Evolutionary conservation across 2,888 invertebrate genomes (phyloP), one percentile per base, ranked within the genome.

Genomic region (Vesta saturnalis): DNA sequence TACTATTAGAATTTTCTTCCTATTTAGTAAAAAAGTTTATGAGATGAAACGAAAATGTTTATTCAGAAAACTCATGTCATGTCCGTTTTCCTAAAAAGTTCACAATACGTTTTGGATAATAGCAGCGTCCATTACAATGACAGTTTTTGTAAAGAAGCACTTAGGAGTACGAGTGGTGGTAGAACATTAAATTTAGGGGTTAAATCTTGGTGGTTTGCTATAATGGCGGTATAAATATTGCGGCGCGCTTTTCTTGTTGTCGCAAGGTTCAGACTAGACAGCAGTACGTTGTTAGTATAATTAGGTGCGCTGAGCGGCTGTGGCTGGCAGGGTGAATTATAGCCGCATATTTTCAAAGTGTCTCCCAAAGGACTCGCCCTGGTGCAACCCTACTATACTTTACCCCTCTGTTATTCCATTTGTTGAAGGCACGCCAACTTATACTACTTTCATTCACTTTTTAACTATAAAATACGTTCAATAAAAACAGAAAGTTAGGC

Each of bases 241-340:
- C 62, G 61, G 60, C 39, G 69, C 55, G 65, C 59, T 66, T 65
- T 65, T 64, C 65, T 62, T 65, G 64, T 69, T 62, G 61, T 61
- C 65, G 47, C 54, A 21, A 61, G 60, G 56, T 69, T 49, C 58
- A 46, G 64, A 35, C 60, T 54, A 66, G 65, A 66, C 62, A 61
- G 52, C 62, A 57, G 65, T 67, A 61, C 61, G 66, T 67, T 67
- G 67, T 63, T 63, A 63, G 63, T 61, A 59, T 72, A 73, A 73
- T 72, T 73, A 71, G 73, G 69, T 72, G 70, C 67, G 64, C 71
- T 69, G 70, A 72, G 62, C 70, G 68, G 68, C 70, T 67, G 72
- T 67, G 71, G 71, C 63, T 71, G 72, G 71, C 72, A 70, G 62
- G 64, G 69, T 73, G 71, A 73, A 61, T 72, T 73, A 73, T 73